Evolutionary conservation across 2,797 vertebrate genomes (phyloP).

Genomic region (Strix occidentalis): DNA sequence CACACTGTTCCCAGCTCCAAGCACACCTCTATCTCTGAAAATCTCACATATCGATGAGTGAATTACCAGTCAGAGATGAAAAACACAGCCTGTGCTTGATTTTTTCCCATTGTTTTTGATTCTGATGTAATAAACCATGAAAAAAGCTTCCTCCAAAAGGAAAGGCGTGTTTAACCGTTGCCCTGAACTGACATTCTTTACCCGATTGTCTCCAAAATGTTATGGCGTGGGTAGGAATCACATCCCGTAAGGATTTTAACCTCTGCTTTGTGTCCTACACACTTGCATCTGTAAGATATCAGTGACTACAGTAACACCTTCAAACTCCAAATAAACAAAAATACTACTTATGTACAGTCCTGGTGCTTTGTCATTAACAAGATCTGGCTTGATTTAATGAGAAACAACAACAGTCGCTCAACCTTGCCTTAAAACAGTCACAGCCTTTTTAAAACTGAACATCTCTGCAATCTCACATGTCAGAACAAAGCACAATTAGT

Average conservation of each 20-base stretch:
- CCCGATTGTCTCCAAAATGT: not conserved
- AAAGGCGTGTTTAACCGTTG: not conserved
- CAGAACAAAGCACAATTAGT: fast-evolving
- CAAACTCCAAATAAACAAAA: not conserved
- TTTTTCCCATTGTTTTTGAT: not conserved
- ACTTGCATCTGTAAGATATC: not conserved
- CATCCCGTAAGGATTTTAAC: not conserved
- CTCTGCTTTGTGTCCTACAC: not conserved
- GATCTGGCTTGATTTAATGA: not conserved
- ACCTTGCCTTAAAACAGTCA: not conserved
- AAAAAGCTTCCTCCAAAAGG: not conserved
- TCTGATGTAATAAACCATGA: not conserved
- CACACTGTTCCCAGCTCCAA: not conserved
- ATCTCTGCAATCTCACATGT: not conserved
- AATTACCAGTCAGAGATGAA: not conserved
- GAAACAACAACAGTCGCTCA: not conserved
- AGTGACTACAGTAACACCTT: not conserved
- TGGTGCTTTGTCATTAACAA: not conserved
- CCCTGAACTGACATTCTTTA: not conserved
- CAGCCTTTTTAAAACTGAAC: not conserved
- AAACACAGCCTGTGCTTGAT: not conserved
- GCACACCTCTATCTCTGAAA: not conserved
- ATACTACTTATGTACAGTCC: not conserved
- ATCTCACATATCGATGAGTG: not conserved
- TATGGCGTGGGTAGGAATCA: not conserved